Evolutionary conservation across 1,140 invertebrate genomes (phyloP), one percentile per base, ranked within the genome.

Genomic region (Copidosoma floridanum): DNA sequence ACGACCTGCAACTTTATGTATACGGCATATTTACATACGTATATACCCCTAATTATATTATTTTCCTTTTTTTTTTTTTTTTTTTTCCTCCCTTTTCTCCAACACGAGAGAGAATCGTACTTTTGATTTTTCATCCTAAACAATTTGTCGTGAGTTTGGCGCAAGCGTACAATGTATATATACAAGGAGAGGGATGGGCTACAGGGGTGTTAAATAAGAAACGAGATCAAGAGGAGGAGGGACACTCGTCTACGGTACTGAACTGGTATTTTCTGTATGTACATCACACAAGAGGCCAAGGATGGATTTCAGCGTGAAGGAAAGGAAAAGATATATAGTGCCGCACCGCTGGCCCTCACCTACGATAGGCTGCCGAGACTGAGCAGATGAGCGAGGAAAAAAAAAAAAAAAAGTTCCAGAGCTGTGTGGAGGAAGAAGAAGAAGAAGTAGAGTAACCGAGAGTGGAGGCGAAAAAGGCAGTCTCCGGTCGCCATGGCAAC

Each of bases 401-500:
- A 46, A 55, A 48, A 62, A 63, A 60, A 53, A 59, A 57, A 57
- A 67, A 65, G 70, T 65, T 65, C 60, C 59, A 57, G 63, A 57
- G 63, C 58, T 64, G 66, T 67, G 66, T 66, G 63, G 61, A 65
- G 62, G 41, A 66, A 59, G 65, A 64, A 63, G 61, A 41, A 38
- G 57, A 52, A 60, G 58, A 53, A 43, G 60, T 57, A 56, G 57
- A 61, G 62, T 57, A 53, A 59, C 53, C 65, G 66, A 68, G 66
- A 63, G 64, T 64, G 61, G 61, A 65, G 50, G 48, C 50, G 61
- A 63, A 50, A 66, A 67, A 67, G 53, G 66, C 66, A 72, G 73
- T 73, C 72, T 72, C 75, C 74, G 71, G 77, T 81, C 61, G 64
- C 70, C 75, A 79, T 80, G 71, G 78, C 69, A 80, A 80, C 78